Base-by-base conservation (phyloP, 2,113 vertebrate species). In the Otocyon megalotis region DNA sequence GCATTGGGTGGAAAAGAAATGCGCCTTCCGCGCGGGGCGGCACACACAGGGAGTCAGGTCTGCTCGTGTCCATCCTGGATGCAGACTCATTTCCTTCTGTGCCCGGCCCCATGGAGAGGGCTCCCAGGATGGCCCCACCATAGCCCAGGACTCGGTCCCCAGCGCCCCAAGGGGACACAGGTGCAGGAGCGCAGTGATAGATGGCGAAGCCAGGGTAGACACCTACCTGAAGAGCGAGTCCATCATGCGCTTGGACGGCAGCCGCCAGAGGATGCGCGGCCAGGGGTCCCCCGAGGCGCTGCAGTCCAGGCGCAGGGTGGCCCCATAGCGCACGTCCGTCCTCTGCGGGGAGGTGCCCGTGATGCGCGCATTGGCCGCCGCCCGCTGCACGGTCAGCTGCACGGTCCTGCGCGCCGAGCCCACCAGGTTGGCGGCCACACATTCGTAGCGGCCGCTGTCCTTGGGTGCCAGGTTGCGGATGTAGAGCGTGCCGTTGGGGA, bases 401-500 rank as follows among this genome's bases (percentile, higher is more conserved):
- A 99, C 96, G 0, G 88, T 97, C 97, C 99, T 99, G 80, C 97
- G 99, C 71, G 99, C 99, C 7, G 98, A 96, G 10, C 99, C 99
- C 82, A 99, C 98, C 17, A 96, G 62, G 53, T 99, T 99, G 87
- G 98, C 98, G 14, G 99, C 99, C 90, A 98, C 97, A 69, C 99
- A 99, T 93, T 99, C 98, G 0, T 99, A 99, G 72, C 85, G 98
- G 8, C 99, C 99, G 15, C 98, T 98, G 94, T 99, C 98, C 60
- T 82, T 97, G 1, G 95, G 97, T 2, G 98, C 97, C 1, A 99
- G 63, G 0, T 97, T 97, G 22, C 98, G 98, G 81, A 99, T 98
- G 88, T 98, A 98, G 1, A 99, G 99, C 1, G 99, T 99, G 8
- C 99, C 99, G 26, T 99, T 99, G 65, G 99, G 99, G 96, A 99